These are phyloP conservation scores for Morbakka virulenta DNA, from an alignment of 30 jellyfish, hydroid and myxozoan species.

Conservation along the genomic window DNA sequence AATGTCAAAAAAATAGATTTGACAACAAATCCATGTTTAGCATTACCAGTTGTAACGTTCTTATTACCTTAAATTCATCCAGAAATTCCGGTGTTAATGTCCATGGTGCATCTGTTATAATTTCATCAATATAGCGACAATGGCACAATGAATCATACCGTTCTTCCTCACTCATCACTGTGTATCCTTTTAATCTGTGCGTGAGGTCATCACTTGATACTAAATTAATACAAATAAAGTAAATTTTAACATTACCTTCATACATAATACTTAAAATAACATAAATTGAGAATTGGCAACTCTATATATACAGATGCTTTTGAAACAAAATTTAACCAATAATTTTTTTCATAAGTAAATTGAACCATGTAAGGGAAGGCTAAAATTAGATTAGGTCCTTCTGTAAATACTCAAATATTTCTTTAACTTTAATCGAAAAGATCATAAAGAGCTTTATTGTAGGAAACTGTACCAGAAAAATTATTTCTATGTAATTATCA, in stretches of 20 bases:
- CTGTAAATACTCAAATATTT: no score
- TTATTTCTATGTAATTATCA: no score
- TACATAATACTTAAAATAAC: background rate
- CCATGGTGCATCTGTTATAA: conserved; percentile 98
- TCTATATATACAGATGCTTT: no score
- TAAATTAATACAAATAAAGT: conserved; percentile 1
- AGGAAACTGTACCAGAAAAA: no score
- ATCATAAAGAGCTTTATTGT: no score
- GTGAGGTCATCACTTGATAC: conserved; percentile 88
- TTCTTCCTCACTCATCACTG: conserved; percentile 94
- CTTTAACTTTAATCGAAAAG: no score
- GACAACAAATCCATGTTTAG: background rate
- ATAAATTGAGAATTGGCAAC: no score
- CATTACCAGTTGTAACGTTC: background rate
- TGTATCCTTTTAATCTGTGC: conserved; percentile 91
- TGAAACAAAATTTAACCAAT: no score
- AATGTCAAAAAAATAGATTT: background rate
- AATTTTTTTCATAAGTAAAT: background rate
- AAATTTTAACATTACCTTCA: background rate
- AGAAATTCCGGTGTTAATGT: conserved; percentile 58
- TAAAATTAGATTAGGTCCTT: no score
- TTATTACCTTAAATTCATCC: conserved; percentile 79
- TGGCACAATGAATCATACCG: conserved; percentile 93
- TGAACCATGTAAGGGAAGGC: no score
- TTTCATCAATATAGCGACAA: conserved; percentile 97